Conservation (phyloP, 37 sponge, comb jelly and placozoan species). For the Cladorhizidae sp. region DNA sequence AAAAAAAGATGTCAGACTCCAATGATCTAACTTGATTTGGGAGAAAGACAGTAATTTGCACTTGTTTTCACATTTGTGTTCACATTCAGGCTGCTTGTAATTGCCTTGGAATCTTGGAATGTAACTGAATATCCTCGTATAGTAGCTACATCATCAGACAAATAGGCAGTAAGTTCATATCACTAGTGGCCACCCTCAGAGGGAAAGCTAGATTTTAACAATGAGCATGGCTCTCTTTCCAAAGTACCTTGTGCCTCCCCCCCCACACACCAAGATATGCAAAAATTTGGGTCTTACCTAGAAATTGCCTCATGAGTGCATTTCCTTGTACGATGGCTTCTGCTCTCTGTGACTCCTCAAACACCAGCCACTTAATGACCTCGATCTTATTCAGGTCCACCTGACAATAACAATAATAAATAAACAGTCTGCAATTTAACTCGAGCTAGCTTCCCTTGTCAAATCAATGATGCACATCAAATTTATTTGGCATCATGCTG, state of each 20-base stretch:
- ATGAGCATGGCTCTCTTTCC: background rate
- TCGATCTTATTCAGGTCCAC: slow-evolving; percentile 71
- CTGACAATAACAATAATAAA: background rate
- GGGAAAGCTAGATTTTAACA: no score
- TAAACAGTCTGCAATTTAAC: background rate
- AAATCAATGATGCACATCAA: background rate
- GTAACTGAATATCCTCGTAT: no score
- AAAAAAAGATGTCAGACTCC: no score
- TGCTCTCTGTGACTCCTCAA: slow-evolving; percentile 80
- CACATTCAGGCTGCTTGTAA: no score
- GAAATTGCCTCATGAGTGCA: slow-evolving; percentile 82
- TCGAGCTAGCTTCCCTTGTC: no score
- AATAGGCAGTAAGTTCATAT: no score
- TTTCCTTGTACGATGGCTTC: slow-evolving; percentile 87
- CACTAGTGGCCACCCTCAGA: no score
- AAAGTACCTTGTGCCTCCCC: background rate
- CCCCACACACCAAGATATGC: background rate
- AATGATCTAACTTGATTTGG: no score
- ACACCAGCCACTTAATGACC: slow-evolving; percentile 91
- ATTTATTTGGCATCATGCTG: background rate
- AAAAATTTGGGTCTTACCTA: slow-evolving; percentile 41
- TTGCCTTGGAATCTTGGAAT: no score
- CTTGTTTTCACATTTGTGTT: no score
- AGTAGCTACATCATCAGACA: no score
- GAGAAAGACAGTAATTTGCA: no score